phyloP scores from a whole-genome alignment of 2,888 invertebrate species.

The Trachelus stipa region DNA sequence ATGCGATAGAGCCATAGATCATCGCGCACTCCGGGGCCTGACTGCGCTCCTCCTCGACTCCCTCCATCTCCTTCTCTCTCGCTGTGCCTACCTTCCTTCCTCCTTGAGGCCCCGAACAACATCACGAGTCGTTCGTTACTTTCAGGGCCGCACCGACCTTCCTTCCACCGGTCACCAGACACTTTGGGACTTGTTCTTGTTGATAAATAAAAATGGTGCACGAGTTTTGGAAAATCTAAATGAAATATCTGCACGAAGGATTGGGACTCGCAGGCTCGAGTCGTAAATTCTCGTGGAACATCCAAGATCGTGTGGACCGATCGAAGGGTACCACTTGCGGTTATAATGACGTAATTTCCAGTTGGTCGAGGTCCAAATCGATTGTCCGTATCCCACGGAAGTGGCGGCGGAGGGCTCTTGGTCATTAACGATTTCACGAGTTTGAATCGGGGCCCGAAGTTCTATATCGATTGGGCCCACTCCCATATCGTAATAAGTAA shows the following conservation, averaged over 20 bases:
- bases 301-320: too few species aligned
- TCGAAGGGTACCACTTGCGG: background rate
- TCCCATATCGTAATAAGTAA: constrained; percentile 4
- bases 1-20: constrained; percentile 63
- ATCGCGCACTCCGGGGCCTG: constrained; percentile 50
- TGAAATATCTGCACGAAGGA: too few species aligned
- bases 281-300: too few species aligned
- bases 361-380: background rate
- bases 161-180: background rate
- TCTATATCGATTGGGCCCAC: constrained; percentile 5
- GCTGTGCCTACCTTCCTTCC: constrained; percentile 33
- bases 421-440: background rate
- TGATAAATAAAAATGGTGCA: too few species aligned
- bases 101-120: constrained; percentile 26
- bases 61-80: constrained; percentile 23
- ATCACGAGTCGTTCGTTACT: constrained; percentile 37
- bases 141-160: constrained; percentile 45
- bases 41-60: constrained; percentile 29
- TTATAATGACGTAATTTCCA: background rate
- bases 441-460: background rate
- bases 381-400: background rate
- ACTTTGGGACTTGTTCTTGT: too few species aligned
- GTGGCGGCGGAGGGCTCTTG: background rate
- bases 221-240: too few species aligned
- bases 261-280: too few species aligned